Evolutionary conservation across 2,888 invertebrate genomes (phyloP).

Genomic region (Leptothorax acervorum): DNA sequence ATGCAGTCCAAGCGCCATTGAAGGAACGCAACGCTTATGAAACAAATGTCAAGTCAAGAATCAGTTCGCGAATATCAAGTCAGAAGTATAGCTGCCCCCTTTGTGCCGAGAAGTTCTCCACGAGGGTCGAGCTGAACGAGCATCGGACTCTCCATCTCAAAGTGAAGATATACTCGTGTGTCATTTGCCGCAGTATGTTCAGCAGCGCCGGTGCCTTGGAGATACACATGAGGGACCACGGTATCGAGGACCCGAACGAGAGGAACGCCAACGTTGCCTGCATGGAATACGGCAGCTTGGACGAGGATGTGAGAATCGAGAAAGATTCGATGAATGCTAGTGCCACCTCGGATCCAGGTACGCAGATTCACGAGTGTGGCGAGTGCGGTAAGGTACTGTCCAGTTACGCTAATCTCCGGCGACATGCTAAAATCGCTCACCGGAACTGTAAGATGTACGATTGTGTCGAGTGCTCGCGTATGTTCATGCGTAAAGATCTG

Average conservation of each 20-base stretch:
- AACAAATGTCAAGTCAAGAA: conserved; percentile 59
- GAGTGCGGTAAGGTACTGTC: conserved; percentile 88
- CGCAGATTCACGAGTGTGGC: conserved; percentile 85
- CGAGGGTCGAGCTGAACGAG: conserved; percentile 88
- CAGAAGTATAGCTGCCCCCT: conserved; percentile 87
- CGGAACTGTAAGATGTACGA: conserved; percentile 83
- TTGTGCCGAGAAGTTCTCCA: conserved; percentile 88
- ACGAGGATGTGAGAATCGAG: conserved; percentile 56
- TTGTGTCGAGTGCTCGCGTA: conserved; percentile 89
- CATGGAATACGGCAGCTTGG: conserved; percentile 69
- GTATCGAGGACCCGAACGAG: conserved; percentile 76
- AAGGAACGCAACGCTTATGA: conserved; percentile 70
- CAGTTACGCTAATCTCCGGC: conserved; percentile 79
- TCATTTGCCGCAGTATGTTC: conserved; percentile 88
- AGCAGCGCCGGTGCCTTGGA: conserved; percentile 87
- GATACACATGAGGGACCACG: conserved; percentile 83
- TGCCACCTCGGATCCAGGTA: conserved; percentile 74
- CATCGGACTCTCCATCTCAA: conserved; percentile 90
- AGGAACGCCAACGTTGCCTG: conserved; percentile 75
- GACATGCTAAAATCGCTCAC: conserved; percentile 81
- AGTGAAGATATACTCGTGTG: conserved; percentile 89
- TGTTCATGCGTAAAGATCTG: conserved; percentile 88
- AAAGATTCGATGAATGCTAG: conserved; percentile 59
- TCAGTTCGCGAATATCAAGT: neutral
- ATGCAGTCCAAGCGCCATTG: conserved; percentile 36